Percentiles rank a stretch among this genome's conserved stretches.
Evolutionary conservation across 2,888 invertebrate species (phyloP).

Genomic region (Ptychoptera albimana): DNA sequence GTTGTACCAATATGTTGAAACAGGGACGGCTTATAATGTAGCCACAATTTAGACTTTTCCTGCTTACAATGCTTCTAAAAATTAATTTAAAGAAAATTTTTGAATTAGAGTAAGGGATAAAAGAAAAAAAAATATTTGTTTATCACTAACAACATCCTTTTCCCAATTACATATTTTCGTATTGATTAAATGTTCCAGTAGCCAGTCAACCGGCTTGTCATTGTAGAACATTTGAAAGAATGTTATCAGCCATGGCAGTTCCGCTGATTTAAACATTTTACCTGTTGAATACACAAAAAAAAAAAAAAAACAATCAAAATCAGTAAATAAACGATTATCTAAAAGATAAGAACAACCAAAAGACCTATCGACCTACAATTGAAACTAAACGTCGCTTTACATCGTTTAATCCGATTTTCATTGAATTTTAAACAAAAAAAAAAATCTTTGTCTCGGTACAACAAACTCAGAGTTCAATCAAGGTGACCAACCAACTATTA

Average conservation of each 20-base stretch:
- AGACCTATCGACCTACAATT: no score
- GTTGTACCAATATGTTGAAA: slow-evolving; percentile 93
- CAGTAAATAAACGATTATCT: no score
- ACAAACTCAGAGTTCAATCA: no score
- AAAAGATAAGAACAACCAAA: no score
- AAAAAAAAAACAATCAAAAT: no score
- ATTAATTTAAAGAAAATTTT: no score
- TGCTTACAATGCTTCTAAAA: slow-evolving; percentile 71
- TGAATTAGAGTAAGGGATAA: background rate
- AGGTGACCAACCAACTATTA: no score
- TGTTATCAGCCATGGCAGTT: slow-evolving; percentile 71
- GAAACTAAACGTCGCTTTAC: no score
- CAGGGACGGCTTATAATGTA: slow-evolving; percentile 75
- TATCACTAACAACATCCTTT: slow-evolving; percentile 46
- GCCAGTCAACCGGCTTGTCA: slow-evolving; percentile 95
- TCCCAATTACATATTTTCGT: slow-evolving; percentile 80
- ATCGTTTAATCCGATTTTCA: no score
- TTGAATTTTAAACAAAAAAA: no score
- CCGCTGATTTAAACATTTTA: slow-evolving; percentile 79
- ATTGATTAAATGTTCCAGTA: slow-evolving; percentile 74
- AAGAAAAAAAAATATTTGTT: background rate
- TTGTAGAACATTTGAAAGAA: slow-evolving; percentile 91
- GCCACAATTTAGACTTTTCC: slow-evolving; percentile 61
- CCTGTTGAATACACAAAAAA: slow-evolving; percentile 33
- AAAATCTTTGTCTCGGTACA: no score